Conservation (phyloP, 1,140 invertebrate genomes). For the Neodiprion pinetum region DNA sequence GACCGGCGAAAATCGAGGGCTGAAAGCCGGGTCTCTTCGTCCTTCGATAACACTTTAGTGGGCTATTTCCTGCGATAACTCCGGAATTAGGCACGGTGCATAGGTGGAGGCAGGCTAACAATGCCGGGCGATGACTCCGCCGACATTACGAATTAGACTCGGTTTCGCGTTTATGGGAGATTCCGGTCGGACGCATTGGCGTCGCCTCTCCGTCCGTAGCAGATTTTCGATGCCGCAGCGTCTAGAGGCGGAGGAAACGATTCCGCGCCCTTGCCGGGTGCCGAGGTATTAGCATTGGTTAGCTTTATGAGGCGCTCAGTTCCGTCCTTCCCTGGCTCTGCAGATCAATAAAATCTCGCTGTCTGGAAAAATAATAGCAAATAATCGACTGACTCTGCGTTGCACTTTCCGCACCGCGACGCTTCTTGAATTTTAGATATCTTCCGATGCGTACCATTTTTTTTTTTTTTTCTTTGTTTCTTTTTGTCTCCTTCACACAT, state of each 20-base stretch:
- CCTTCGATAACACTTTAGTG: constrained; percentile 7
- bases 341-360: constrained; percentile 60
- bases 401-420: constrained; percentile 20
- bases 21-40: neutral
- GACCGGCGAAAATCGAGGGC: no score
- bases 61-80: constrained; percentile 57
- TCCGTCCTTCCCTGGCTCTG: constrained; percentile 48
- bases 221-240: neutral
- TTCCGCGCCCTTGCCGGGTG: constrained; percentile 54
- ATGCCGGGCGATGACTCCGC: constrained; percentile 55
- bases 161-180: constrained; percentile 61
- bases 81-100: constrained; percentile 40
- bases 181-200: constrained; percentile 50
- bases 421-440: no score
- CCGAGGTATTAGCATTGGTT: constrained; percentile 64
- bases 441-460: no score
- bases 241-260: constrained; percentile 24
- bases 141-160: constrained; percentile 61
- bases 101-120: constrained; percentile 37
- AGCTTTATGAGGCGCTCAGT: constrained; percentile 64
- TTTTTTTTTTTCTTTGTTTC: no score
- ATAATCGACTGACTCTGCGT: constrained; percentile 40
- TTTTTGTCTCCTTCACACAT: no score
- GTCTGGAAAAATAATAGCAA: constrained; percentile 56
- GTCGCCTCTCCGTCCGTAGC: constrained; percentile 29